A percentile compares a stretch with the other conserved stretches of the same genome.
These are phyloP conservation scores for Malaclemys terrapin DNA, from an alignment of 2,113 vertebrate genomes.

Conservation along the genomic window DNA sequence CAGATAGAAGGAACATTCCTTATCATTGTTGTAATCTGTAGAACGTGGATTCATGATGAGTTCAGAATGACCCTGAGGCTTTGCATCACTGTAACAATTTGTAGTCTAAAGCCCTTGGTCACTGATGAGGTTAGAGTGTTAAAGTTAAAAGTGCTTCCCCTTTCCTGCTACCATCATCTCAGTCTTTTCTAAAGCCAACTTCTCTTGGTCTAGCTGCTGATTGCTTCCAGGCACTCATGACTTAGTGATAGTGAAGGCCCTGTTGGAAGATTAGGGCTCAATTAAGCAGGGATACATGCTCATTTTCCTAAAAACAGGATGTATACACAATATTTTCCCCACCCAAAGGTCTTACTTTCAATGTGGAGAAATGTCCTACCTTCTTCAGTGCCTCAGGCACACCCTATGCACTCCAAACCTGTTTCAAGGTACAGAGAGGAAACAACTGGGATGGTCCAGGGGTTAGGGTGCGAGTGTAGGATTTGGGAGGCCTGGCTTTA, in stretches of 20 bases:
- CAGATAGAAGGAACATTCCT: no score
- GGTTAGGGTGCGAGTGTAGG: not conserved
- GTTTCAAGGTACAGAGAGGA: not conserved
- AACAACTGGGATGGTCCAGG: not conserved
- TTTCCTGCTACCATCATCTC: not conserved
- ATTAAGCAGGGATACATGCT: not conserved
- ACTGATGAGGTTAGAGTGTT: not conserved
- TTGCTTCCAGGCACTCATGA: not conserved
- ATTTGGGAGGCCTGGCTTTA: not conserved
- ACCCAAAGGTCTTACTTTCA: not conserved
- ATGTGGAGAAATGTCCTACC: no score
- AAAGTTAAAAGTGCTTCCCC: not conserved
- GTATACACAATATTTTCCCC: not conserved
- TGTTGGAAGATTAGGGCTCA: not conserved
- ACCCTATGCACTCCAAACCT: not conserved
- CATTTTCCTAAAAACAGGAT: not conserved
- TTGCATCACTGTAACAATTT: no score
- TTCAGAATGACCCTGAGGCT: no score
- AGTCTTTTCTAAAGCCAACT: not conserved
- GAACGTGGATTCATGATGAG: no score
- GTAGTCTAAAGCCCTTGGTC: not conserved
- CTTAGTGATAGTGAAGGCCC: not conserved
- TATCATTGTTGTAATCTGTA: no score
- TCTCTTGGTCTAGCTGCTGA: not conserved
- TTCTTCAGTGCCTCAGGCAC: not conserved